Conservation (phyloP, 2,113 vertebrate genomes). For the Propithecus coquereli region DNA sequence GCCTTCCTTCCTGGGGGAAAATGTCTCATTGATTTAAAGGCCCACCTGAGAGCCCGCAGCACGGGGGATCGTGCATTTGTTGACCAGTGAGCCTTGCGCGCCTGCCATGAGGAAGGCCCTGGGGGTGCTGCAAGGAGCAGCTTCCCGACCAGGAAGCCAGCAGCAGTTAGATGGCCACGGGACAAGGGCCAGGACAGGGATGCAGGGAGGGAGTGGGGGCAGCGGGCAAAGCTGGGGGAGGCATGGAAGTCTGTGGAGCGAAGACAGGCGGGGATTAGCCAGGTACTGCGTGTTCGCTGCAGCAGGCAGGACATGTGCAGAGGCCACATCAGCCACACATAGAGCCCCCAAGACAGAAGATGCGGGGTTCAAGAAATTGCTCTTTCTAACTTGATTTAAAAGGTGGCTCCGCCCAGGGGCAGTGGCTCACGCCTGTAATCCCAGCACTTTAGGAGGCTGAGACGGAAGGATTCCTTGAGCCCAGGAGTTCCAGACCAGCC, state of each 20-base stretch:
- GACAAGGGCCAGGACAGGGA: fast-evolving
- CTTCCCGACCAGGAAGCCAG: no score
- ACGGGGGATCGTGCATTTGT: fast-evolving
- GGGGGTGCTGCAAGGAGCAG: fast-evolving
- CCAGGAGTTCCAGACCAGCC: no score
- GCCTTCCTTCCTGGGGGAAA: neutral
- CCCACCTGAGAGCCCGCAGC: neutral
- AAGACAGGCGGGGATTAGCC: fast-evolving
- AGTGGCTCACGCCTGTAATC: no score
- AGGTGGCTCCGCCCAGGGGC: neutral
- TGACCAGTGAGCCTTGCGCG: fast-evolving
- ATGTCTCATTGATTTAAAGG: fast-evolving
- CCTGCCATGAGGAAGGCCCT: neutral
- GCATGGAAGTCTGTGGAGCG: fast-evolving
- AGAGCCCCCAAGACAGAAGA: neutral
- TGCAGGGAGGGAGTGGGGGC: fast-evolving
- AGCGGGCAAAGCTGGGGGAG: neutral
- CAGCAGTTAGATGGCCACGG: neutral
- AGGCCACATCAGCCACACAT: neutral
- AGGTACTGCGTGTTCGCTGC: fast-evolving
- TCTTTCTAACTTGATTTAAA: neutral
- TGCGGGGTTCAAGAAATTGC: neutral
- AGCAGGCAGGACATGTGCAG: fast-evolving
- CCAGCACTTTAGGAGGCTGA: no score
- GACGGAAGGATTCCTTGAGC: no score